phyloP scores from a whole-genome alignment of 2,888 invertebrate species.

The Chouioia cunea region DNA sequence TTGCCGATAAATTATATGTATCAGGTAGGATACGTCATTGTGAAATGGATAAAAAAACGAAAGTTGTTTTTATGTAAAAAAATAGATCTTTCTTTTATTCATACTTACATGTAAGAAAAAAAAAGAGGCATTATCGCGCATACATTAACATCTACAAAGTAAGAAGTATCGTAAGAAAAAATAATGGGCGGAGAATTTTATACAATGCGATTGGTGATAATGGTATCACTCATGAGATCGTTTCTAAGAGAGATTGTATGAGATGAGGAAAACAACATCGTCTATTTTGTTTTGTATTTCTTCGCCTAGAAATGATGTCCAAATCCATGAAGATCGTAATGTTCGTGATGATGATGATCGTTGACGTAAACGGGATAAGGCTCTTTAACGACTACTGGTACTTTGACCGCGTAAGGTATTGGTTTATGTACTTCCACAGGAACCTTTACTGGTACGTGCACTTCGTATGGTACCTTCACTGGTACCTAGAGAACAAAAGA shows the following conservation, averaged over 20 bases:
- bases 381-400: constrained; percentile 58
- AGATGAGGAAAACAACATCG: neutral
- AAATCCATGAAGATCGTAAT: constrained; percentile 26
- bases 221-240: constrained; percentile 44
- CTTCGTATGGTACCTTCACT: constrained; percentile 60
- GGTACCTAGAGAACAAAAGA: constrained; percentile 49
- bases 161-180: no score
- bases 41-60: constrained; percentile 18
- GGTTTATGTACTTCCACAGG: constrained; percentile 57
- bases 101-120: constrained; percentile 35
- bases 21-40: neutral
- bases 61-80: constrained; percentile 35
- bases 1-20: neutral
- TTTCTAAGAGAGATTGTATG: constrained; percentile 15
- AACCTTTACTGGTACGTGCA: constrained; percentile 62
- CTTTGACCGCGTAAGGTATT: constrained; percentile 61
- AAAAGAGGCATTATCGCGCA: neutral
- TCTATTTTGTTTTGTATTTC: no score
- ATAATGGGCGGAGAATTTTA: no score
- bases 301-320: constrained; percentile 13
- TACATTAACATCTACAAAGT: neutral
- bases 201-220: no score
- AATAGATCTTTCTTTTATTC: constrained; percentile 41
- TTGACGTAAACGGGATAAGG: constrained; percentile 57
- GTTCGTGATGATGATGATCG: constrained; percentile 49